Conservation (phyloP, 1,140 invertebrate species). For the Heliconius eleuchia region DNA sequence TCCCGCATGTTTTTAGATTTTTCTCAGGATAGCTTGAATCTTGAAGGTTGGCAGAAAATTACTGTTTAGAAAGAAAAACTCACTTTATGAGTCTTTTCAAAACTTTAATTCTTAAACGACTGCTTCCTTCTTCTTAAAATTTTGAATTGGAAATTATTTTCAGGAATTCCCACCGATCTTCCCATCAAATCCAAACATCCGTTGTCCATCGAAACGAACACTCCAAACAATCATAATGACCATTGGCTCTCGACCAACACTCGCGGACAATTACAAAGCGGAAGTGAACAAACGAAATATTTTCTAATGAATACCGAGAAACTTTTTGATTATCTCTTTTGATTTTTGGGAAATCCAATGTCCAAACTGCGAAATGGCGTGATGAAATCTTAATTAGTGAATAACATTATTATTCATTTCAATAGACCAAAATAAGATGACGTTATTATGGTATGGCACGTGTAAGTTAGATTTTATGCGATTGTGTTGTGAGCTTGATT, state of each 20-base stretch:
- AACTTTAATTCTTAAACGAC: not conserved
- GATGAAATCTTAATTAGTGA: not conserved
- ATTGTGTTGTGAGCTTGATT: too few relatives aligned
- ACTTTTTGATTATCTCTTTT: constrained; percentile 10
- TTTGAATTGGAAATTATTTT: not conserved
- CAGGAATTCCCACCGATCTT: not conserved
- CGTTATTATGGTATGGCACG: too few relatives aligned
- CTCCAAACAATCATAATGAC: constrained; percentile 26
- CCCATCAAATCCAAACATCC: constrained; percentile 10
- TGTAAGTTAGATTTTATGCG: too few relatives aligned
- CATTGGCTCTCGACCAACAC: constrained; percentile 29
- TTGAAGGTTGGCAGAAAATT: too few relatives aligned
- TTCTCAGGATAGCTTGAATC: too few relatives aligned
- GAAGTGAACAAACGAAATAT: constrained; percentile 39
- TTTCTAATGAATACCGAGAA: constrained; percentile 35
- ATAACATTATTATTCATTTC: not conserved
- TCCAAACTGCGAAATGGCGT: not conserved
- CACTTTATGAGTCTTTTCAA: too few relatives aligned
- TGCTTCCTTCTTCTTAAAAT: not conserved
- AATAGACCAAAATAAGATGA: too few relatives aligned
- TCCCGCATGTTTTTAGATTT: too few relatives aligned
- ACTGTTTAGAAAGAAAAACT: not conserved
- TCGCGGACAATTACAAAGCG: constrained; percentile 21
- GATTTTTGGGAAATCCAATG: not conserved
- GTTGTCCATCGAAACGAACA: constrained; percentile 20